Evolutionary conservation across 2,113 vertebrate species (phyloP).

Genomic region (Catharus bicknelli): DNA sequence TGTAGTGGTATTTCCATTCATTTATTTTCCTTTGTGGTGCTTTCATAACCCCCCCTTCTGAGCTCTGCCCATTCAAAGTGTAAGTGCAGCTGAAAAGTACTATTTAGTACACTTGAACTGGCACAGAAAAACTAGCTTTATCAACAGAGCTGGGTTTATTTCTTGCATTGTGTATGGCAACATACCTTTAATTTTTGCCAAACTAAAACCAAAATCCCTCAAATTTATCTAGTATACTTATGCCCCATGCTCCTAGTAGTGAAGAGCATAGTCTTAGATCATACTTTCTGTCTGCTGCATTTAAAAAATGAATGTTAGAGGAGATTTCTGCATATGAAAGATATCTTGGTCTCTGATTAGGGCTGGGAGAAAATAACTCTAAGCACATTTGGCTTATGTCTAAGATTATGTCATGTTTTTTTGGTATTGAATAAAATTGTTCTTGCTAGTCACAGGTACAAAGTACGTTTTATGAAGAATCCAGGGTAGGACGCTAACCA

Average conservation of each 20-base stretch:
- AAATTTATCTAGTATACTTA: not conserved
- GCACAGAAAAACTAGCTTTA: not conserved
- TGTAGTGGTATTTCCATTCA: not conserved
- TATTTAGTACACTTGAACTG: not conserved
- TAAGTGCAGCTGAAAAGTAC: not conserved
- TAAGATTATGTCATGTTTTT: not conserved
- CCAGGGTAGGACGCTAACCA: not conserved
- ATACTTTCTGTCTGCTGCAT: not conserved
- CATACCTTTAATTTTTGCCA: not conserved
- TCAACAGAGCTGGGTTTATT: not conserved
- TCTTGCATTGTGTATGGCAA: not conserved
- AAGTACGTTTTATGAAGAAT: not conserved
- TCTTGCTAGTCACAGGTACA: not conserved
- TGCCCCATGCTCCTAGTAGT: not conserved
- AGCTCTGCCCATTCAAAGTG: not conserved
- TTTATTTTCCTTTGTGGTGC: constrained; percentile 10
- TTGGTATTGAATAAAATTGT: not conserved
- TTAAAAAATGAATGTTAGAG: not conserved
- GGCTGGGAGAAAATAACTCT: not conserved
- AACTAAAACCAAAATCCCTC: not conserved
- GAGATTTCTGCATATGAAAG: not conserved
- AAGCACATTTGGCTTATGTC: not conserved
- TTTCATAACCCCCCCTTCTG: not conserved
- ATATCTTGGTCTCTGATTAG: not conserved
- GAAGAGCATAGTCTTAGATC: not conserved